phyloP scores from a whole-genome alignment of 2,113 vertebrate genomes.

The Bostrychus sinensis region DNA sequence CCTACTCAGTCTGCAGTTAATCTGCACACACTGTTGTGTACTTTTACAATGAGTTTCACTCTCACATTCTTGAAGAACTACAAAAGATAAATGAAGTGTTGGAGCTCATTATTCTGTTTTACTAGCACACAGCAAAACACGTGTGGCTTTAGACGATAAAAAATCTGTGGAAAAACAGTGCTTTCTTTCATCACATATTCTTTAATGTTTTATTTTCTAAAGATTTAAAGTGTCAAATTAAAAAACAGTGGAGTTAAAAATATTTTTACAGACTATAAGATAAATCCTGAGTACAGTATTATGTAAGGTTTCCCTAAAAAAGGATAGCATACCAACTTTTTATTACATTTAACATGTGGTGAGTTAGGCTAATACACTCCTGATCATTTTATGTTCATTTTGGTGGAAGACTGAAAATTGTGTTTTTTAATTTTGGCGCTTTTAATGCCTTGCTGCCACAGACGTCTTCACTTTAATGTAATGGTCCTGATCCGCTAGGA shows the following conservation, averaged over 20 bases:
- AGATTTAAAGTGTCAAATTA: background rate
- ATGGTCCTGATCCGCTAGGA: too few species aligned
- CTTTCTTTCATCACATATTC: conserved; percentile 15
- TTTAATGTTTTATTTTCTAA: conserved; percentile 20
- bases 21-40: conserved; percentile 3
- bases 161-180: conserved; percentile 30
- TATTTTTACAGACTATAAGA: too few species aligned
- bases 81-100: conserved; percentile 44
- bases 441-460: too few species aligned
- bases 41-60: conserved; percentile 29
- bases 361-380: too few species aligned
- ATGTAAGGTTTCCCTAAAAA: too few species aligned
- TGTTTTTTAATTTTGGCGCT: too few species aligned
- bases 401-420: too few species aligned
- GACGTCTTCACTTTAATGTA: too few species aligned
- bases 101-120: conserved; percentile 51
- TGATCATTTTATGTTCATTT: too few species aligned
- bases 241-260: background rate
- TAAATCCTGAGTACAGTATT: too few species aligned
- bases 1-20: background rate
- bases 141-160: conserved; percentile 39
- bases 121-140: conserved; percentile 47
- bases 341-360: too few species aligned
- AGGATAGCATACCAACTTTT: too few species aligned
- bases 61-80: conserved; percentile 39